phyloP scores from a whole-genome alignment of 2,888 invertebrate species.

The Apamea epomidion region DNA sequence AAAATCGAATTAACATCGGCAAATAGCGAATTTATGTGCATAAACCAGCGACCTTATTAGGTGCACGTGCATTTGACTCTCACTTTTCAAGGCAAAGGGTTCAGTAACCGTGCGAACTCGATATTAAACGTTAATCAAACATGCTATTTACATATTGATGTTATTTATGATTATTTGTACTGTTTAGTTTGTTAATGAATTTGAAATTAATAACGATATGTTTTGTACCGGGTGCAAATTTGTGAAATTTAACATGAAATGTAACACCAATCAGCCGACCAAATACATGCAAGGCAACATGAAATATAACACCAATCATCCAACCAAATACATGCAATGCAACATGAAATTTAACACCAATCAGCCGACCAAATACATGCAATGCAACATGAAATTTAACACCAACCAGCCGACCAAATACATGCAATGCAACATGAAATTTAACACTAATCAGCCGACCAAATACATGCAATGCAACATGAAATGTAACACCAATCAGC shows the following conservation, averaged over 20 bases:
- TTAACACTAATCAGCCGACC: background rate
- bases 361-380: background rate
- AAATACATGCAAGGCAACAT: background rate
- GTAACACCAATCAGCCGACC: background rate
- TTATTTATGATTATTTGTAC: background rate
- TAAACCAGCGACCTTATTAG: slow-evolving; percentile 61
- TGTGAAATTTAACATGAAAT: background rate
- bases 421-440: background rate
- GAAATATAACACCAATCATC: background rate
- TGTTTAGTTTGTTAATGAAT: background rate
- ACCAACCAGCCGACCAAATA: background rate
- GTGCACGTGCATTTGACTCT: slow-evolving; percentile 61
- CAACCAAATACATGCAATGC: background rate
- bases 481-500: background rate
- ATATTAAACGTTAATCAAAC: slow-evolving; percentile 47
- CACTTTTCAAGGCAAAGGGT: slow-evolving; percentile 68
- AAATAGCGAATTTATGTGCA: slow-evolving; percentile 51
- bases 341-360: background rate
- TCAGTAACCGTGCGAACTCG: slow-evolving; percentile 58
- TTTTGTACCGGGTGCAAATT: background rate
- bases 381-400: background rate
- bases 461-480: background rate
- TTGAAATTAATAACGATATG: background rate
- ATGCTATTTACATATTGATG: slow-evolving; percentile 9
- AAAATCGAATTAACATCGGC: slow-evolving; percentile 38